Conservation (phyloP, 2,113 vertebrate species). For the Sinocyclocheilus maitianheensis region DNA sequence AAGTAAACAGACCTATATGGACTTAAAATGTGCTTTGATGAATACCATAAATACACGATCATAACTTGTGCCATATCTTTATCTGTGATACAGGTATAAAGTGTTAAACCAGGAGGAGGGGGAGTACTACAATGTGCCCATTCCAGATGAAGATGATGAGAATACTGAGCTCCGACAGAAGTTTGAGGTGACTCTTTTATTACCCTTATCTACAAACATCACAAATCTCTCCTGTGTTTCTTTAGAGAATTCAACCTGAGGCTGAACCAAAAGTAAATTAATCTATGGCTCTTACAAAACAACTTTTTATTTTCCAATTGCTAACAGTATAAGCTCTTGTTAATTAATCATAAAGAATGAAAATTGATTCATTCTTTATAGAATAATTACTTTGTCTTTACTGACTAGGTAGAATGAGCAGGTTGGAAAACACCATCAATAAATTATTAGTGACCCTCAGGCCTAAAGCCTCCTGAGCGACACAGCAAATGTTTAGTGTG, state of each 20-base stretch:
- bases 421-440: not conserved
- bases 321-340: not conserved
- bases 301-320: not conserved
- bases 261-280: not conserved
- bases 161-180: conserved; percentile 92
- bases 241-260: not conserved
- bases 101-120: conserved; percentile 94
- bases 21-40: not conserved
- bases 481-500: not conserved
- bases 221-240: not conserved
- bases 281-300: not conserved
- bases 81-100: conserved; percentile 83
- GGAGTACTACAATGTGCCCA: conserved; percentile 97
- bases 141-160: conserved; percentile 90
- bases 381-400: not conserved
- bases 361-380: not conserved
- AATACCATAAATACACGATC: not conserved
- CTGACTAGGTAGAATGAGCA: not conserved
- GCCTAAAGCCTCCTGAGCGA: not conserved
- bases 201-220: not conserved
- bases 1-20: not conserved
- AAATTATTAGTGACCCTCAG: not conserved
- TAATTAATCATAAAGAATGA: not conserved
- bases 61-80: not conserved
- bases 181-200: conserved; percentile 85